Percentiles rank a stretch among this genome's conserved stretches.
Evolutionary conservation across 2,797 vertebrate species (phyloP).

Genomic region (Amphiprion clarkii): DNA sequence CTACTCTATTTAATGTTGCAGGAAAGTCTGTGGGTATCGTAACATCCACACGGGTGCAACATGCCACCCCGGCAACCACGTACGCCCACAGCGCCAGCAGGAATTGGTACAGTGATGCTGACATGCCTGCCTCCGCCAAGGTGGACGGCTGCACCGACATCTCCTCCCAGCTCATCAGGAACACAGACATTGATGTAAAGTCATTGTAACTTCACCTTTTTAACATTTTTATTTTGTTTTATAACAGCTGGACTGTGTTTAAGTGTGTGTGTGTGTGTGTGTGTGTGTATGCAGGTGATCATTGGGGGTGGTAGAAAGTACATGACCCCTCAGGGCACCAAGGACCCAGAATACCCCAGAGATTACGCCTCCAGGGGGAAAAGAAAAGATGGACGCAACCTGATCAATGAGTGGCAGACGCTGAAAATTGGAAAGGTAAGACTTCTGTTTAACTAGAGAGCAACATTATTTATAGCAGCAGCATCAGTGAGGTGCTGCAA

Average conservation of each 20-base stretch:
- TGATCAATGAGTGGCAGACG: slow-evolving; percentile 82
- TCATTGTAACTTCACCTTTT: neutral
- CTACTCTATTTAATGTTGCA: slow-evolving; percentile 36
- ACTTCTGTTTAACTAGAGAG: neutral
- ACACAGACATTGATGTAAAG: slow-evolving; percentile 82
- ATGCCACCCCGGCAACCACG: slow-evolving; percentile 83
- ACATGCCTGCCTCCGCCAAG: slow-evolving; percentile 77
- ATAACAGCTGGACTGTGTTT: neutral
- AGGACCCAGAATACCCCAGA: slow-evolving; percentile 83
- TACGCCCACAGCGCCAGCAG: slow-evolving; percentile 87
- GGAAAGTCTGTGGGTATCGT: slow-evolving; percentile 88
- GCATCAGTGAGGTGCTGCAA: neutral
- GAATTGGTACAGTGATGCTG: slow-evolving; percentile 85
- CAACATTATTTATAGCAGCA: neutral
- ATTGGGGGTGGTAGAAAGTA: slow-evolving; percentile 87
- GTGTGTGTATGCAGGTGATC: slow-evolving; percentile 79
- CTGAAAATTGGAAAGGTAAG: slow-evolving; percentile 82
- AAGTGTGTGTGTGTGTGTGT: slow-evolving; percentile 35
- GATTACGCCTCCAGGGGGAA: slow-evolving; percentile 69
- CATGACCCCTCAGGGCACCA: slow-evolving; percentile 83
- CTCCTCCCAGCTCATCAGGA: slow-evolving; percentile 81
- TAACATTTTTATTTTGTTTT: neutral
- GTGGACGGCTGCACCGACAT: slow-evolving; percentile 82
- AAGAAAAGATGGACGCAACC: slow-evolving; percentile 80
- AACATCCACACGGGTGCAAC: slow-evolving; percentile 86